Base-by-base conservation (phyloP, 1,140 invertebrate genomes). In the Drosophila tsacasi region DNA sequence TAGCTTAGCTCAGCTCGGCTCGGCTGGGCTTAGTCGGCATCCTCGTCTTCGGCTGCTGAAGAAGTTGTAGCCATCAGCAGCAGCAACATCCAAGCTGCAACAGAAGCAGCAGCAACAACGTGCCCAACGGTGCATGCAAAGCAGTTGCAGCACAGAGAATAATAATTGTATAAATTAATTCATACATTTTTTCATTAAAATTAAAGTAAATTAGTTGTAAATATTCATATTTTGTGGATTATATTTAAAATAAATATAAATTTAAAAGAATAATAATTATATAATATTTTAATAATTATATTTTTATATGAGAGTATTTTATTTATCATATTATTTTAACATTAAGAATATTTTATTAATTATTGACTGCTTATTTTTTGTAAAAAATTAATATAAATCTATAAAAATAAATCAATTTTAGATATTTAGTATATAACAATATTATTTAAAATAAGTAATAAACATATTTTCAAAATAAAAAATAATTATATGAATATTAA, bases 81-180 rank as follows among this genome's bases (percentile, higher is more conserved):
- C 39, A 64, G 40, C 37, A 30, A 30, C 30, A 30, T 30, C 30
- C 8, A 30, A 30, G 30, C 30, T 30, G 30, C 30, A 30, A 27
- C 44, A 62, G 32, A 23, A 55, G 49, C 57, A 61, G 47, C 63
- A 76, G 40, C 57, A 60, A 40, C 73, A 82, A 79, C 67, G 75
- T 86, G 79, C 35, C 78, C 83, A 85, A 82, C 83, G 79, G 81
- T 58, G 75, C 83, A 85, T 86, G 82, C 79, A 75, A 81, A 79
- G 74, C 54, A 82, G 69, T 55, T 49, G 64, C 37, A 0, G 35
- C 54, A 55, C 32, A 23, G 54, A 39, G 32, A 37, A 23, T 55
- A 55, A 37, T 15, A 35, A 55, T 17, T 55, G 0, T 10, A 17
- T 37, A 1, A 19, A 19, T 21, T 32, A 15, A 9, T 54, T 15